A percentile compares a stretch with the other conserved stretches of the same genome.
These are phyloP conservation scores for Enteromius mattozi DNA, from an alignment of 2,797 vertebrate species.

Conservation along the genomic window DNA sequence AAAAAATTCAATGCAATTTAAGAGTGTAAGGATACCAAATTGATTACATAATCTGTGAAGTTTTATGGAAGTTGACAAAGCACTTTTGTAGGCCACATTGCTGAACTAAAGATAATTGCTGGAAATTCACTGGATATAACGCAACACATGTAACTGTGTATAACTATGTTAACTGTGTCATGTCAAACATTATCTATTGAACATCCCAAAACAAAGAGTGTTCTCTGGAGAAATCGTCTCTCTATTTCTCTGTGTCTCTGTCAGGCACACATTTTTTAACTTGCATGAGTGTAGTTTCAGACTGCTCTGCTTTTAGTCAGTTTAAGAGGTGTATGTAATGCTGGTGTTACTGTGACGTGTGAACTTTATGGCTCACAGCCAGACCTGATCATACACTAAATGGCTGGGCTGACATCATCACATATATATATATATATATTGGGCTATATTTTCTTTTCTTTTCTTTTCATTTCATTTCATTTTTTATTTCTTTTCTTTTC, in stretches of 20 bases:
- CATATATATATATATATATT: background rate
- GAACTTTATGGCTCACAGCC: background rate
- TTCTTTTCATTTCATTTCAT: background rate
- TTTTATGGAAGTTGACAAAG: background rate
- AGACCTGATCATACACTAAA: background rate
- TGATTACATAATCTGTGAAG: background rate
- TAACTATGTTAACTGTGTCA: background rate
- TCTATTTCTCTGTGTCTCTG: background rate
- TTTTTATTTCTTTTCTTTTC: background rate
- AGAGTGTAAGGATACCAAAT: background rate
- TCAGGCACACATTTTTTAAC: conserved; percentile 36
- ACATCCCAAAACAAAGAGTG: background rate
- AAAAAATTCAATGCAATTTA: background rate
- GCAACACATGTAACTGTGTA: background rate
- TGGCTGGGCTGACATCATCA: background rate
- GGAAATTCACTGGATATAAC: background rate
- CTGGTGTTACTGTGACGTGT: conserved; percentile 10
- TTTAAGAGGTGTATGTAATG: conserved; percentile 2
- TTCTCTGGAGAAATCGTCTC: background rate
- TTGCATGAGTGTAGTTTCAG: conserved; percentile 71
- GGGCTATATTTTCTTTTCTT: background rate
- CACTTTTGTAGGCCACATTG: background rate
- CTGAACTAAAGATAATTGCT: background rate
- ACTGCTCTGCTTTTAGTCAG: background rate
- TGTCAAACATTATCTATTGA: background rate